These are phyloP conservation scores for Rhopilema esculentum DNA, from an alignment of 30 jellyfish, hydroid and myxozoan species.

Conservation along the genomic window DNA sequence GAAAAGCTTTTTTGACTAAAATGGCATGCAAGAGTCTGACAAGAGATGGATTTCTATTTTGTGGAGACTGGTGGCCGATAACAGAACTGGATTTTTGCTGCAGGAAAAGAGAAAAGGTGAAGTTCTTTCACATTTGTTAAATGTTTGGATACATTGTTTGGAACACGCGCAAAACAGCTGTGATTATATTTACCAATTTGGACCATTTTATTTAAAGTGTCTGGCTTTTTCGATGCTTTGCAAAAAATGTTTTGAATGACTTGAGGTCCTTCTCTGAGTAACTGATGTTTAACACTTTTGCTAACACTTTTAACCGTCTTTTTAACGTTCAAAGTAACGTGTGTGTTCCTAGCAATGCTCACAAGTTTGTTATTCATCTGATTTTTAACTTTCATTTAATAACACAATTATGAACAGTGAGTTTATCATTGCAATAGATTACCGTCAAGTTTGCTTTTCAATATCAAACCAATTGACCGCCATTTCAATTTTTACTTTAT, in stretches of 20 bases:
- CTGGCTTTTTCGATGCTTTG: too few species aligned
- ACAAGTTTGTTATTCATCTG: not conserved
- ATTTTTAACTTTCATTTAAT: not conserved
- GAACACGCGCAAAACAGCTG: slow-evolving; percentile 31
- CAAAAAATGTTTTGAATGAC: too few species aligned
- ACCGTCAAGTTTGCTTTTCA: not conserved
- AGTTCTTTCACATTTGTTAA: slow-evolving; percentile 46
- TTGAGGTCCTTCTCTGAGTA: not conserved
- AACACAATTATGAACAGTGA: not conserved
- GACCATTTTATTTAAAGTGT: too few species aligned
- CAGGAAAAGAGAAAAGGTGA: slow-evolving; percentile 57
- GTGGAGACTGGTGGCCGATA: not conserved
- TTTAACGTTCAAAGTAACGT: not conserved
- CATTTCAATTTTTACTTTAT: not conserved
- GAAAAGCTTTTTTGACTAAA: not conserved
- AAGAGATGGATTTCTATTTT: not conserved
- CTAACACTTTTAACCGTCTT: not conserved
- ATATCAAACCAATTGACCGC: not conserved
- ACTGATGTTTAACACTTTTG: not conserved
- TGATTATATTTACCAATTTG: not conserved
- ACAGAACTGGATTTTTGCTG: not conserved
- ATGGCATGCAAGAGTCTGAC: not conserved
- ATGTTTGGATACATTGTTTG: slow-evolving; percentile 1
- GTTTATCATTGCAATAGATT: not conserved
- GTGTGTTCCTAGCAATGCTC: slow-evolving; percentile 9